Conservation (phyloP, 2,113 vertebrate genomes). For the Chinchilla lanigera region DNA sequence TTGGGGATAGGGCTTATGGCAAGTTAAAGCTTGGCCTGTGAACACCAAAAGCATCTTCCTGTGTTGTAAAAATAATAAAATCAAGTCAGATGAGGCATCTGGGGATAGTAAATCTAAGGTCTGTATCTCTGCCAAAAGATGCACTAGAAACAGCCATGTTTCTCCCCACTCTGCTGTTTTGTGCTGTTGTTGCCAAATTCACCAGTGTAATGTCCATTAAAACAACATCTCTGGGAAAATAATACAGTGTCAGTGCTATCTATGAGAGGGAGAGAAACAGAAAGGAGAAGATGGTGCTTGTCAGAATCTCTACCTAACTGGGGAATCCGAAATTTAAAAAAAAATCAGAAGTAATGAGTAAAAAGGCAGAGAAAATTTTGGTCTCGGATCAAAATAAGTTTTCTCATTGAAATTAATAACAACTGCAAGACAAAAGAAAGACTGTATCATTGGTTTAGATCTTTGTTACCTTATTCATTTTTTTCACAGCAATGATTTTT, state of each 20-base stretch:
- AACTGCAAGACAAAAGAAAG: neutral
- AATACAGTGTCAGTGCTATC: slow-evolving; percentile 47
- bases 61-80: slow-evolving; percentile 73
- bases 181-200: slow-evolving; percentile 79
- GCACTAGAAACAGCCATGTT: slow-evolving; percentile 66
- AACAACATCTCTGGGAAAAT: slow-evolving; percentile 80
- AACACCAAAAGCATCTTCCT: slow-evolving; percentile 57
- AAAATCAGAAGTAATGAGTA: neutral
- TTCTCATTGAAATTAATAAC: neutral
- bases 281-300: slow-evolving; percentile 47
- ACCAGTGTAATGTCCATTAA: slow-evolving; percentile 77
- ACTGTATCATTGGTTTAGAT: neutral
- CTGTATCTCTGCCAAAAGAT: slow-evolving; percentile 80
- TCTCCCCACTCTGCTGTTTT: slow-evolving; percentile 73
- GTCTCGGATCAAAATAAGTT: neutral
- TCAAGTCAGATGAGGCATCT: slow-evolving; percentile 61
- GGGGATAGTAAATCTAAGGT: slow-evolving; percentile 74
- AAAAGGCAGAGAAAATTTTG: neutral
- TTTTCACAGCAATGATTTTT: neutral
- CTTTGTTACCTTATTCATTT: neutral
- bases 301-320: slow-evolving; percentile 41
- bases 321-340: slow-evolving; percentile 31
- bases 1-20: slow-evolving; percentile 41
- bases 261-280: slow-evolving; percentile 67
- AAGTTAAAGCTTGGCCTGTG: slow-evolving; percentile 69